These are phyloP conservation scores for Sarcoramphus papa DNA, from an alignment of 2,797 vertebrate species.

Conservation along the genomic window DNA sequence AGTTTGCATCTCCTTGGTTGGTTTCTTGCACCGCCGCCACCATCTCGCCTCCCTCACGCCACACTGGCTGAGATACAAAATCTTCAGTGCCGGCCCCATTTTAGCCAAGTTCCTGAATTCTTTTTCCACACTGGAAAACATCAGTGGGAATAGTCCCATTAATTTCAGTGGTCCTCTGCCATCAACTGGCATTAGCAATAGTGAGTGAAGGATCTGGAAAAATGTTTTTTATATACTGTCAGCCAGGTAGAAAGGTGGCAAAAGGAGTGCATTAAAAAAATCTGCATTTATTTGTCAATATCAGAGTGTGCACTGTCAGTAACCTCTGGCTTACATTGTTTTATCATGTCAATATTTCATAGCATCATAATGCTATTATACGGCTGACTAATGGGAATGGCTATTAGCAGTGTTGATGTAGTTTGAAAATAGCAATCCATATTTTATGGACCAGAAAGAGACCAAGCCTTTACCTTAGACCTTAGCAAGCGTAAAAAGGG, in stretches of 20 bases:
- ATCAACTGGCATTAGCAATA: neutral
- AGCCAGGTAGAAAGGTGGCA: conserved; percentile 65
- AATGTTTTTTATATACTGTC: conserved; percentile 35
- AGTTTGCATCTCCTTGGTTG: neutral
- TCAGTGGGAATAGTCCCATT: neutral
- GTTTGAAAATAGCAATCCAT: conserved; percentile 84
- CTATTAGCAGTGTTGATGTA: conserved; percentile 81
- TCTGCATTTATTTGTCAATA: conserved; percentile 81
- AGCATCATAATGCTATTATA: conserved; percentile 77
- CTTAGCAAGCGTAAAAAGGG: conserved; percentile 68
- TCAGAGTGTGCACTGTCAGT: conserved; percentile 58
- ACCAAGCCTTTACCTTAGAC: conserved; percentile 72
- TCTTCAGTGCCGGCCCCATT: neutral
- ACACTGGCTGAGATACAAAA: neutral
- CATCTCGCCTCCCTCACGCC: neutral
- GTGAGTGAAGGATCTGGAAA: neutral
- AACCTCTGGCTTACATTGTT: conserved; percentile 69
- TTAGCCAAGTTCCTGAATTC: neutral
- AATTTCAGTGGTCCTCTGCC: neutral
- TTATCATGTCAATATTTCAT: conserved; percentile 91
- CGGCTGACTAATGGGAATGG: conserved; percentile 81
- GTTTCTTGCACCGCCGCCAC: neutral
- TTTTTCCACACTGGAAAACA: neutral
- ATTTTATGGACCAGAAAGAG: conserved; percentile 79
- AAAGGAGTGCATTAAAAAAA: conserved; percentile 64